phyloP scores from a whole-genome alignment of 1,140 invertebrate genomes.

The Asbolus verrucosus region DNA sequence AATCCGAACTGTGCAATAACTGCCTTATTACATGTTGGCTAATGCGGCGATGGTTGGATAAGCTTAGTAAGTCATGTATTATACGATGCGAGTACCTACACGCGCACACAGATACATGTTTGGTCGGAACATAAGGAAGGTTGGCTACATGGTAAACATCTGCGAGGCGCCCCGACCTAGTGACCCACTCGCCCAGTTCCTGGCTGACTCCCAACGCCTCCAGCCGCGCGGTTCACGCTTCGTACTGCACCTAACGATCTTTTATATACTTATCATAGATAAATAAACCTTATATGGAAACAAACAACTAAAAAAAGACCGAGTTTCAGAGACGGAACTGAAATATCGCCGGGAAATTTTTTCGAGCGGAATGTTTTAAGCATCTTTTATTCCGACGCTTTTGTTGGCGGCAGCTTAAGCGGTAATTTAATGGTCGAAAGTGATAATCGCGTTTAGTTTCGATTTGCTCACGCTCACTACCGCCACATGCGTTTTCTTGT shows the following conservation, averaged over 20 bases:
- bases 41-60: constrained; percentile 20
- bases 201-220: constrained; percentile 43
- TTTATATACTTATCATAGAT: constrained; percentile 35
- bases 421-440: too few species aligned
- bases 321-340: constrained; percentile 8
- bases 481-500: too few species aligned
- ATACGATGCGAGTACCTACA: constrained; percentile 22
- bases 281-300: constrained; percentile 33
- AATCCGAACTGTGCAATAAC: not conserved
- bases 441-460: too few species aligned
- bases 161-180: constrained; percentile 61
- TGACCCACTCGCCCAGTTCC: constrained; percentile 63
- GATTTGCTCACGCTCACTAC: too few species aligned
- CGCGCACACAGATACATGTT: constrained; percentile 12
- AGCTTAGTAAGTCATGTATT: constrained; percentile 29
- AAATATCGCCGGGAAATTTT: constrained; percentile 8
- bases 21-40: constrained; percentile 29
- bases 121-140: constrained; percentile 43
- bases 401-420: too few species aligned
- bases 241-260: constrained; percentile 43
- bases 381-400: not conserved
- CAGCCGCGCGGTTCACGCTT: constrained; percentile 39
- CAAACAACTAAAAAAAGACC: constrained; percentile 1
- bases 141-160: constrained; percentile 56
- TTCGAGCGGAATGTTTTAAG: constrained; percentile 11